phyloP scores from a whole-genome alignment of 2,797 vertebrate species.

The Ptychadena robeensis region DNA sequence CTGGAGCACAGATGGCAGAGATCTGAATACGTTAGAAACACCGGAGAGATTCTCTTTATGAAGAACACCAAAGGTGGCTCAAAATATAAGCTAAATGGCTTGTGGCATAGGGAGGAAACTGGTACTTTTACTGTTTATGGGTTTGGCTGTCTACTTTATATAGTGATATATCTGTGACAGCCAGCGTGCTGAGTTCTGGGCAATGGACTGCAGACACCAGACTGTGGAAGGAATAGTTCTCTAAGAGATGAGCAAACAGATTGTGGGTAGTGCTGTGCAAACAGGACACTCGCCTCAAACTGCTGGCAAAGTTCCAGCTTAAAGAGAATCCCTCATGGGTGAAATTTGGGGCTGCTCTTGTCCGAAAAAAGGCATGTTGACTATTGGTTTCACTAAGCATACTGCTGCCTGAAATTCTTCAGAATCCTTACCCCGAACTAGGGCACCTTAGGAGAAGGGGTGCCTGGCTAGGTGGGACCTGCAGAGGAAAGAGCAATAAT shows the following conservation, averaged over 20 bases:
- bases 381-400: too few relatives aligned
- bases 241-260: background rate
- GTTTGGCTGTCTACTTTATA: background rate
- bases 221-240: background rate
- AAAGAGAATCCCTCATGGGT: background rate
- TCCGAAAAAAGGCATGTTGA: too few relatives aligned
- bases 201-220: background rate
- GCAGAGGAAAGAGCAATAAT: too few relatives aligned
- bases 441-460: too few relatives aligned
- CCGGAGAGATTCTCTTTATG: background rate
- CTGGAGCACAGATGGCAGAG: conserved; percentile 27
- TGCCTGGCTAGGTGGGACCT: too few relatives aligned
- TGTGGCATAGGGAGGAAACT: conserved; percentile 3
- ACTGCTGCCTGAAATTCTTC: too few relatives aligned
- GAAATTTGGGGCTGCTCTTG: background rate
- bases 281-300: background rate
- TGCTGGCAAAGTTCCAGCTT: background rate
- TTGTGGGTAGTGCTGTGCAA: background rate
- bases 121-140: background rate
- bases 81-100: conserved; percentile 7
- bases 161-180: background rate
- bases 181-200: background rate
- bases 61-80: conserved; percentile 23
- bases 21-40: conserved; percentile 7
- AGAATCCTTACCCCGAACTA: too few relatives aligned